phyloP scores from a whole-genome alignment of 2,797 vertebrate genomes.

The Halcyon smyrnensis region DNA sequence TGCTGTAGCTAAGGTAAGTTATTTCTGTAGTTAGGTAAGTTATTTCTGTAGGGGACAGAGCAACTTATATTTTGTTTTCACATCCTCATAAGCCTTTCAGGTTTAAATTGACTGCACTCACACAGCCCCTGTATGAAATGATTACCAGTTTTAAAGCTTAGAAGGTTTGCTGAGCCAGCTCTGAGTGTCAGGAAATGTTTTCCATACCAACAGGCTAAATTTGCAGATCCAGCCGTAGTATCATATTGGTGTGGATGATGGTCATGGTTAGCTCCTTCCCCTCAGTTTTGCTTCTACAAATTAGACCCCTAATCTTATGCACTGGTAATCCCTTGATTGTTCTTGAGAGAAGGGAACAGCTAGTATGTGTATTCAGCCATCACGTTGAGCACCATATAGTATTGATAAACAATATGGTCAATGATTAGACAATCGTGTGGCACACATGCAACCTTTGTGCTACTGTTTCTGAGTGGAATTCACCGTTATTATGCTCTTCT shows the following conservation, averaged over 20 bases:
- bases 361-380: not conserved
- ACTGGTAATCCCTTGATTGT: not conserved
- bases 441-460: not conserved
- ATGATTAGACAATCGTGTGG: not conserved
- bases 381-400: fast-evolving
- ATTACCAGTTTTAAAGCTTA: not conserved
- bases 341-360: not conserved
- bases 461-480: not conserved
- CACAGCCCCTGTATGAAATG: not conserved
- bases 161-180: not conserved
- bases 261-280: not conserved
- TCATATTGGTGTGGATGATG: not conserved
- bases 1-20: not conserved
- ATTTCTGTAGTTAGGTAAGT: not conserved
- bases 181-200: not conserved
- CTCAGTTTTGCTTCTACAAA: not conserved
- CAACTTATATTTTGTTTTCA: not conserved
- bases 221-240: not conserved
- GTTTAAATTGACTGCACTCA: not conserved
- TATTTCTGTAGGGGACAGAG: not conserved
- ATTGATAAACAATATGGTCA: not conserved
- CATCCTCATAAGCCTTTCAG: not conserved
- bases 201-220: not conserved
- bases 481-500: not conserved
- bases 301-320: not conserved